Percentiles rank a stretch among this genome's conserved stretches.
phyloP scores from a whole-genome alignment of 2,797 vertebrate species.

The Premnoplex brunnescens region DNA sequence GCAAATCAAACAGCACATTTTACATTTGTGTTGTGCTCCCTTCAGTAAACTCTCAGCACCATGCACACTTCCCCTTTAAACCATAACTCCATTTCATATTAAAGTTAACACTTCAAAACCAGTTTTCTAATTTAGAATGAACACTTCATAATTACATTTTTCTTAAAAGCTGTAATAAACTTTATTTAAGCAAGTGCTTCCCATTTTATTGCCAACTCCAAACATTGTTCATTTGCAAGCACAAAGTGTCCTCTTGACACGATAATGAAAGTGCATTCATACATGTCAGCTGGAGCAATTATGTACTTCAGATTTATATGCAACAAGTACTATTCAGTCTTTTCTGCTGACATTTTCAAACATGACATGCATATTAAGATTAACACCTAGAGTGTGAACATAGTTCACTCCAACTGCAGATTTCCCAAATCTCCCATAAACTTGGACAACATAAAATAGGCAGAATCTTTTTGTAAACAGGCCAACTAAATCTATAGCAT shows the following conservation, averaged over 20 bases:
- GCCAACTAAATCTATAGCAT: background rate
- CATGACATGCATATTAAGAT: slow-evolving; percentile 75
- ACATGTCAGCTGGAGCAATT: slow-evolving; percentile 81
- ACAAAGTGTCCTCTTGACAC: slow-evolving; percentile 80
- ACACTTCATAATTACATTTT: slow-evolving; percentile 74
- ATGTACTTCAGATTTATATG: slow-evolving; percentile 74
- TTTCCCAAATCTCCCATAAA: background rate
- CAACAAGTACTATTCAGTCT: slow-evolving; percentile 72
- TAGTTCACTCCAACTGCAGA: background rate
- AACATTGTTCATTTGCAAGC: slow-evolving; percentile 77
- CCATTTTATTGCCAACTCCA: slow-evolving; percentile 73
- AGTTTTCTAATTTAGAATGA: slow-evolving; percentile 69
- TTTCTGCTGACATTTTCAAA: slow-evolving; percentile 78
- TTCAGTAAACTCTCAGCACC: background rate
- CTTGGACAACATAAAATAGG: background rate
- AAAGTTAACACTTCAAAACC: slow-evolving; percentile 62
- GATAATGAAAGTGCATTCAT: slow-evolving; percentile 82
- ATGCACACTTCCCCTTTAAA: slow-evolving; percentile 23
- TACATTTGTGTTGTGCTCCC: background rate
- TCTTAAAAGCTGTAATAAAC: slow-evolving; percentile 79
- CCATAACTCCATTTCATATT: background rate
- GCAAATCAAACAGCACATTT: background rate
- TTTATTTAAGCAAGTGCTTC: slow-evolving; percentile 77
- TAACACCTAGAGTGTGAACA: slow-evolving; percentile 54
- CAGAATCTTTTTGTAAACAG: background rate